Conservation (phyloP, 2,888 invertebrate genomes). For the Clusia tigrina region DNA sequence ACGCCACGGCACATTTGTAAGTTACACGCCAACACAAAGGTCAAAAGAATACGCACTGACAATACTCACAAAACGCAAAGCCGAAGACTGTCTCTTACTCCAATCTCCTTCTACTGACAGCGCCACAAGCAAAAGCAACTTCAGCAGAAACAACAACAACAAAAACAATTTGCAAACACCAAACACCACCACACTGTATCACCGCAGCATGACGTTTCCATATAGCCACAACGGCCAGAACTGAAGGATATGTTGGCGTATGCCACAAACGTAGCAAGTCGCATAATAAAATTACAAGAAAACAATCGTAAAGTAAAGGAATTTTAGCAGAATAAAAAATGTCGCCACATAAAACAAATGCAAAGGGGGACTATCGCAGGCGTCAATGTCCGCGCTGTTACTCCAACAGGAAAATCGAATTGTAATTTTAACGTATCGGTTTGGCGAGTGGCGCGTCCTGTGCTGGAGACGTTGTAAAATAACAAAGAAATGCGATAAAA, state of each 20-base stretch:
- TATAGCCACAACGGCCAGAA: neutral
- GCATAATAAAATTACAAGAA: neutral
- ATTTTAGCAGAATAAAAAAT: neutral
- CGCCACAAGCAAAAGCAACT: neutral
- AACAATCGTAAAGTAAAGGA: neutral
- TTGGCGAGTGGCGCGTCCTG: constrained; percentile 19
- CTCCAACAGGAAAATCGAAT: constrained; percentile 15
- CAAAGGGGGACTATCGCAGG: neutral
- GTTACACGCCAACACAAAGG: too few relatives aligned
- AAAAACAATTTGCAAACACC: neutral
- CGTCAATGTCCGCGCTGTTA: neutral
- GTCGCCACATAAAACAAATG: constrained; percentile 19
- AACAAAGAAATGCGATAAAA: neutral
- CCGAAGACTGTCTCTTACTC: neutral
- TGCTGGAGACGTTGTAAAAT: neutral
- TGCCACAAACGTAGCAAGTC: neutral
- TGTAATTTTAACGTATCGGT: constrained; percentile 15
- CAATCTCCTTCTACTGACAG: neutral
- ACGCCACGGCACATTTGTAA: too few relatives aligned
- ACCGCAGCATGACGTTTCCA: neutral
- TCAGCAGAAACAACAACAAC: neutral
- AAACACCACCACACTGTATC: neutral
- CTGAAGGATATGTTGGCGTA: constrained; percentile 1
- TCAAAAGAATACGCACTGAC: constrained; percentile 4
- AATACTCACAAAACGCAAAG: constrained; percentile 9